These are phyloP conservation scores for Erynnis tages DNA, from an alignment of 2,888 invertebrate genomes.

Conservation along the genomic window DNA sequence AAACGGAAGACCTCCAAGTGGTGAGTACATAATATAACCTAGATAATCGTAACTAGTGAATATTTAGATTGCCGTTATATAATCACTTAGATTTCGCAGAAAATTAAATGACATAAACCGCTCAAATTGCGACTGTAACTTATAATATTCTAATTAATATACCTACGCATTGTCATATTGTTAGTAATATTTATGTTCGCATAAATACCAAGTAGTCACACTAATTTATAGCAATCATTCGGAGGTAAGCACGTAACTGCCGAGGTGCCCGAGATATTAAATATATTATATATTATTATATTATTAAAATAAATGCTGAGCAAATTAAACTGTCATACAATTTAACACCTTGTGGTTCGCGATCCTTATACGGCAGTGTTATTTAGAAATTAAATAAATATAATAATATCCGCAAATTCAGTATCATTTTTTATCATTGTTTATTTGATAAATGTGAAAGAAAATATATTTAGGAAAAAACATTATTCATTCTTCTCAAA, in stretches of 20 bases:
- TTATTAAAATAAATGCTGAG: constrained; percentile 12
- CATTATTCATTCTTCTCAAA: too few relatives aligned
- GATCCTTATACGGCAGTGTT: background rate
- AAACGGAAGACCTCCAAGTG: too few relatives aligned
- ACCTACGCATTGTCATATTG: constrained; percentile 26
- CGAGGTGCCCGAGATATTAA: background rate
- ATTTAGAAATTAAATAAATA: background rate
- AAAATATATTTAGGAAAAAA: too few relatives aligned
- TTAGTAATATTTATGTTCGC: constrained; percentile 23
- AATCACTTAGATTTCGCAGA: constrained; percentile 10
- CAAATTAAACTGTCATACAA: constrained; percentile 9
- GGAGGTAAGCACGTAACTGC: background rate
- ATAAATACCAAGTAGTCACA: constrained; percentile 16
- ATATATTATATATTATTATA: constrained; percentile 5
- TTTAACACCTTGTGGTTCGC: background rate
- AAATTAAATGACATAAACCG: constrained; percentile 10
- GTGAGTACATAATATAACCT: too few relatives aligned
- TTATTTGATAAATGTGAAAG: too few relatives aligned
- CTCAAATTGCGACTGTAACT: constrained; percentile 6
- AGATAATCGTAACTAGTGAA: too few relatives aligned
- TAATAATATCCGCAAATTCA: background rate
- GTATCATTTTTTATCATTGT: too few relatives aligned
- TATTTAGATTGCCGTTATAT: background rate
- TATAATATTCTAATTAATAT: constrained; percentile 26
- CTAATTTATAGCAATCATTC: constrained; percentile 19